These are phyloP conservation scores for Ennomos quercinarius DNA, from an alignment of 2,888 invertebrate genomes.

Conservation along the genomic window DNA sequence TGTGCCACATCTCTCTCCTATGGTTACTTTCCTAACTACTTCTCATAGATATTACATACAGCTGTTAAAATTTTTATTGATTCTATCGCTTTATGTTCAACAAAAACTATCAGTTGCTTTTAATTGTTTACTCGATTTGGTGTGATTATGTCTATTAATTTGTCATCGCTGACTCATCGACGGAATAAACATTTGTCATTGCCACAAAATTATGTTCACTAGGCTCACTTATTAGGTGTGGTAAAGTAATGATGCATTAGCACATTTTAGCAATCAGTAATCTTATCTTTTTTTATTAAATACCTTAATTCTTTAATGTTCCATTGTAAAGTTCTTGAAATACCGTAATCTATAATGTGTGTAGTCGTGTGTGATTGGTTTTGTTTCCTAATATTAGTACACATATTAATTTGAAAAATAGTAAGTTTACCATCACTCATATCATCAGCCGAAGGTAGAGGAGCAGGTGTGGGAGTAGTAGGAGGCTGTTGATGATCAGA, in stretches of 20 bases:
- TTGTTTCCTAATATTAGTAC: too few relatives aligned
- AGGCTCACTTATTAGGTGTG: too few relatives aligned
- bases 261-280: background rate
- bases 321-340: background rate
- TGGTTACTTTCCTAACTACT: slow-evolving; percentile 9
- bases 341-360: too few relatives aligned
- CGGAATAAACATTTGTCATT: background rate
- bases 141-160: too few relatives aligned
- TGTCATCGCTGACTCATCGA: slow-evolving; percentile 13
- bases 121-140: too few relatives aligned
- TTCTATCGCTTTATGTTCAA: too few relatives aligned
- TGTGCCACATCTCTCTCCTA: slow-evolving; percentile 63
- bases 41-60: background rate
- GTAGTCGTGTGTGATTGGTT: too few relatives aligned
- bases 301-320: background rate
- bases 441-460: slow-evolving; percentile 86
- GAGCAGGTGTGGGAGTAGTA: slow-evolving; percentile 68
- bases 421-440: slow-evolving; percentile 88
- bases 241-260: background rate
- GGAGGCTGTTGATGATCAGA: slow-evolving; percentile 75
- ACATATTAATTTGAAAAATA: background rate
- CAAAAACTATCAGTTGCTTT: too few relatives aligned
- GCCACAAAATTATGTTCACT: background rate
- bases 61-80: too few relatives aligned
- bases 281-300: slow-evolving; percentile 9